Percentiles rank a stretch among this genome's conserved stretches.
Conservation (phyloP, 1,140 invertebrate species). For the Brachystomella parvula region DNA sequence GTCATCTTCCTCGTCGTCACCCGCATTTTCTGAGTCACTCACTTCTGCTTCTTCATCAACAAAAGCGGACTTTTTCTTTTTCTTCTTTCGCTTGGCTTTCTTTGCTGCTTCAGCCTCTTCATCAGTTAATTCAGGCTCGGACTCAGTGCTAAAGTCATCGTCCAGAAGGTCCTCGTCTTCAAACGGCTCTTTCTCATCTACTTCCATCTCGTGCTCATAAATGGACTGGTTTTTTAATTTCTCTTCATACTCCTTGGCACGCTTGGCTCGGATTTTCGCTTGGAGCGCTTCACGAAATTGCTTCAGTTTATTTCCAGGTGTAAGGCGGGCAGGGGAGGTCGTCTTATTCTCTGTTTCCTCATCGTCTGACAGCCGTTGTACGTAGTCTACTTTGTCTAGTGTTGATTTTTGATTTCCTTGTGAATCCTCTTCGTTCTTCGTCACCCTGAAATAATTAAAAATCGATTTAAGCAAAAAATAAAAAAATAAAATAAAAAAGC, state of each 20-base stretch:
- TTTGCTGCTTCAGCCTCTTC: constrained; percentile 40
- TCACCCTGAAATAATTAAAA: constrained; percentile 23
- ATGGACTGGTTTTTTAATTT: constrained; percentile 46
- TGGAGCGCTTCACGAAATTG: constrained; percentile 56
- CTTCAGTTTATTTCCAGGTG: constrained; percentile 53
- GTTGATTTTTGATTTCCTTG: constrained; percentile 38
- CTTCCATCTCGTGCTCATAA: constrained; percentile 41
- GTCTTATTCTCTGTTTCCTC: constrained; percentile 14
- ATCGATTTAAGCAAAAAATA: constrained; percentile 1
- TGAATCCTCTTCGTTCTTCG: constrained; percentile 42
- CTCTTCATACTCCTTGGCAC: constrained; percentile 56
- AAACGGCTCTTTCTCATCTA: constrained; percentile 43
- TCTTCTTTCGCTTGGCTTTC: constrained; percentile 19
- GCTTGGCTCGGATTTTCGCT: constrained; percentile 53
- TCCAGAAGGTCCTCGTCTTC: constrained; percentile 43
- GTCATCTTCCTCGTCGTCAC: constrained; percentile 18
- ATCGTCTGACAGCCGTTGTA: constrained; percentile 15
- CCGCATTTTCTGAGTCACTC: not conserved
- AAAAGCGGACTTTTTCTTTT: constrained; percentile 20
- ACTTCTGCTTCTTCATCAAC: constrained; percentile 32
- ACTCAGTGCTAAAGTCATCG: constrained; percentile 41
- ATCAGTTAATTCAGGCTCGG: constrained; percentile 44
- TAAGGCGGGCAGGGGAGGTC: not conserved
- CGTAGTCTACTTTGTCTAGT: constrained; percentile 34
- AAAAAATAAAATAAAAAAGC: not conserved